phyloP scores from a whole-genome alignment of 2,888 invertebrate genomes.

The Phaonia tiefii region DNA sequence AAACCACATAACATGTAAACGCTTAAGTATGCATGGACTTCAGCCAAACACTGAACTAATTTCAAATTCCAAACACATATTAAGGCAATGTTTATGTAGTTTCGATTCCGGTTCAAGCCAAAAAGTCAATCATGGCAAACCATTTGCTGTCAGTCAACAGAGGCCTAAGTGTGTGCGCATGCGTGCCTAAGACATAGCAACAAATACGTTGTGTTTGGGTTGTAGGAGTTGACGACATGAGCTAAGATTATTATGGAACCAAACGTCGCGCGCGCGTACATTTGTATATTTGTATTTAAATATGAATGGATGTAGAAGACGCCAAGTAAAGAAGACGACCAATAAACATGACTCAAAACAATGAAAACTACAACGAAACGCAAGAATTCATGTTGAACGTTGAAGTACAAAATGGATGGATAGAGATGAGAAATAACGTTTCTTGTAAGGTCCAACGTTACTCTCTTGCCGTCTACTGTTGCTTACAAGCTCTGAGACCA shows the following conservation, averaged over 20 bases:
- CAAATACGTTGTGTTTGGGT: constrained; percentile 30
- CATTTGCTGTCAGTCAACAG: neutral
- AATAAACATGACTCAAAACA: constrained; percentile 24
- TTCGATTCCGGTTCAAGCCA: constrained; percentile 3
- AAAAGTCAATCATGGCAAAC: constrained; percentile 4
- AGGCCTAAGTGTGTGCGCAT: neutral
- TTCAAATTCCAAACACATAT: constrained; percentile 53
- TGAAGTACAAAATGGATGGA: too few species aligned
- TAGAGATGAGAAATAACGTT: too few species aligned
- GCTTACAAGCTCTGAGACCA: too few species aligned
- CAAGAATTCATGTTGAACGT: constrained; percentile 27
- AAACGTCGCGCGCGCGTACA: neutral
- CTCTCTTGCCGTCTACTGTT: too few species aligned
- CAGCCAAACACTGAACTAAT: constrained; percentile 45
- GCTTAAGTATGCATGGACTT: constrained; percentile 37
- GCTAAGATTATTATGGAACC: too few species aligned
- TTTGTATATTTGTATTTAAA: neutral
- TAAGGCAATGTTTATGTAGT: constrained; percentile 36
- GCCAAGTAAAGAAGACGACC: constrained; percentile 26
- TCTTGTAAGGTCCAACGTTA: too few species aligned
- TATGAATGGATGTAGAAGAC: neutral
- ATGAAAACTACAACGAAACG: constrained; percentile 10
- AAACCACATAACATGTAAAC: neutral
- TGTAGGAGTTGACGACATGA: constrained; percentile 45
- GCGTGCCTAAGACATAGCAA: constrained; percentile 31